phyloP scores from a whole-genome alignment of 2,888 invertebrate genomes.

The Periphyllus acericola region DNA sequence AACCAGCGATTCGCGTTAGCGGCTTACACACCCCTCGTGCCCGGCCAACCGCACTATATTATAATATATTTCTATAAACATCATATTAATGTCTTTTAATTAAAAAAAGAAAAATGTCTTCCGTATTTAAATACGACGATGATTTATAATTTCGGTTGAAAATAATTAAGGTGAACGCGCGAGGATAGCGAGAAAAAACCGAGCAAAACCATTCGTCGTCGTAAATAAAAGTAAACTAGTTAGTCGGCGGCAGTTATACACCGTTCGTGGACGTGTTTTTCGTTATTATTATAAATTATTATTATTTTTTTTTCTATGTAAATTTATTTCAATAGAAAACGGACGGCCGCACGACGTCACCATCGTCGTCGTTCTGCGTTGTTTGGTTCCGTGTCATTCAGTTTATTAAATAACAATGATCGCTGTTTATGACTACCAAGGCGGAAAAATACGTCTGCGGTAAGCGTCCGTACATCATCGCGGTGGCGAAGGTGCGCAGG shows the following conservation, averaged over 20 bases:
- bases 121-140: not conserved
- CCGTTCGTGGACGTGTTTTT: not conserved
- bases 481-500: not conserved
- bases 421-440: not conserved
- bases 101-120: not conserved
- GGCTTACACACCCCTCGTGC: not conserved
- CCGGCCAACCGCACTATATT: too few relatives aligned
- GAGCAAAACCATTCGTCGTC: not conserved
- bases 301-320: not conserved
- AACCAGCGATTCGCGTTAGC: not conserved
- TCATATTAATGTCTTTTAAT: not conserved
- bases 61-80: not conserved
- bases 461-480: not conserved
- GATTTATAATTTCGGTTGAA: not conserved
- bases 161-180: not conserved
- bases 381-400: slow-evolving; percentile 21
- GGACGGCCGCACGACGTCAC: too few relatives aligned
- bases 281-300: not conserved
- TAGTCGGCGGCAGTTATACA: not conserved
- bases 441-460: slow-evolving; percentile 48
- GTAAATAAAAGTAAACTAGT: not conserved
- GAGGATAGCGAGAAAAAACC: not conserved
- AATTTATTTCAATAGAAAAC: not conserved
- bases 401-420: slow-evolving; percentile 6
- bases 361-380: not conserved